A percentile compares a stretch with the other conserved stretches of the same genome.
These are phyloP conservation scores for Aurelia aurita complex sp. Pacific DNA, from an alignment of 30 jellyfish, hydroid and myxozoan species.

Conservation along the genomic window DNA sequence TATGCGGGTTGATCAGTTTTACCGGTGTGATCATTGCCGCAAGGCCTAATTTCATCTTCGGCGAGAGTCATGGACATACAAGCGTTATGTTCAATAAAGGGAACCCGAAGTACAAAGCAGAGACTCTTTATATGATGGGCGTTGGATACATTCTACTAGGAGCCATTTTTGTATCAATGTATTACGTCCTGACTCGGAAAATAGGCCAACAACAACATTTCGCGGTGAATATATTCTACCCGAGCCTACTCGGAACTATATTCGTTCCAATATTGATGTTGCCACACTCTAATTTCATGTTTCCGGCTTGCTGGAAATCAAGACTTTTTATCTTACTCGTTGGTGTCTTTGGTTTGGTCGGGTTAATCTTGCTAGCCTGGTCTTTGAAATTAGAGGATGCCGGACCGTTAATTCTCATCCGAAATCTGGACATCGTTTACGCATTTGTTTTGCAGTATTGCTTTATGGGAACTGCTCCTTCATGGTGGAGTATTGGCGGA, in stretches of 20 bases:
- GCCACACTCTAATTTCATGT: slow-evolving; percentile 26
- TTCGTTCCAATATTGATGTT: slow-evolving; percentile 61
- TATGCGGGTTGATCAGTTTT: slow-evolving; percentile 71
- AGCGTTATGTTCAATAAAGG: slow-evolving; percentile 25
- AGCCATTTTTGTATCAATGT: slow-evolving; percentile 72
- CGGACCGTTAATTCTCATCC: slow-evolving; percentile 64
- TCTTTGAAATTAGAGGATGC: slow-evolving; percentile 82
- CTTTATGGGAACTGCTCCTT: slow-evolving; percentile 47
- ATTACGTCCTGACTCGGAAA: slow-evolving; percentile 74
- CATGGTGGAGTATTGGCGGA: slow-evolving; percentile 68
- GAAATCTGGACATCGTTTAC: slow-evolving; percentile 82
- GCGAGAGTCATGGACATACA: slow-evolving; percentile 35
- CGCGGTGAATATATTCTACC: slow-evolving; percentile 61
- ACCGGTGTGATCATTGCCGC: slow-evolving; percentile 76
- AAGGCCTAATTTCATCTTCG: slow-evolving; percentile 75
- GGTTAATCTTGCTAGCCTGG: slow-evolving; percentile 53
- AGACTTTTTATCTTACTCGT: slow-evolving; percentile 34
- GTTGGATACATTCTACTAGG: slow-evolving; percentile 70
- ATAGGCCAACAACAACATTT: slow-evolving; percentile 37
- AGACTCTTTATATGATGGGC: slow-evolving; percentile 51
- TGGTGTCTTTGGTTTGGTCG: slow-evolving; percentile 62
- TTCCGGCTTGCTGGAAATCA: slow-evolving; percentile 65
- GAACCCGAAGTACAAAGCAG: slow-evolving; percentile 27
- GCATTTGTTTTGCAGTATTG: slow-evolving; percentile 74
- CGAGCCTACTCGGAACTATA: slow-evolving; percentile 72